phyloP scores from a whole-genome alignment of 2,113 vertebrate genomes.

The Erpornis zantholeuca region DNA sequence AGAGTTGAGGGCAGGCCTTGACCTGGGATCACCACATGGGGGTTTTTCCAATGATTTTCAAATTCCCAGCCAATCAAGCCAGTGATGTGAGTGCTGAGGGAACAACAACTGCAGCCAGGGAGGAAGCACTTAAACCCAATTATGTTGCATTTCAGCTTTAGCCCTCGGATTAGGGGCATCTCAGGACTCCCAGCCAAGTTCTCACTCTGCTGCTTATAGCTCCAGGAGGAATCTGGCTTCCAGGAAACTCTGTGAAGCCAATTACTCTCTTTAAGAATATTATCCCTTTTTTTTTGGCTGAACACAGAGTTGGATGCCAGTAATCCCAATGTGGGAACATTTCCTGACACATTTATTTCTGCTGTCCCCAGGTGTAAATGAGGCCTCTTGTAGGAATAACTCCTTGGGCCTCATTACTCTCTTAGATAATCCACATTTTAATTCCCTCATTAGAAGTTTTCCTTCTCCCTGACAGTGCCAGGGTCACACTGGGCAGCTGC shows the following conservation, averaged over 20 bases:
- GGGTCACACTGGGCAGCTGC: background rate
- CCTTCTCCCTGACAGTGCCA: background rate
- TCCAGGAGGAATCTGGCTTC: background rate
- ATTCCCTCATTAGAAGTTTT: background rate
- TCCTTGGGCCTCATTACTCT: background rate
- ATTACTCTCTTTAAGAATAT: slow-evolving; percentile 16
- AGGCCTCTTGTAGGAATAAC: background rate
- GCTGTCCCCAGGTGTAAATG: background rate
- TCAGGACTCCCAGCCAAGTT: slow-evolving; percentile 7
- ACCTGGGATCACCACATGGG: background rate
- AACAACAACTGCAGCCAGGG: background rate
- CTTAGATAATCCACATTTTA: background rate
- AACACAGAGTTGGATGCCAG: background rate
- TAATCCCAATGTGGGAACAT: background rate
- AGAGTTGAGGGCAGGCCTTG: background rate
- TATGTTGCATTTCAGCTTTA: background rate
- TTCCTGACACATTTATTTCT: background rate
- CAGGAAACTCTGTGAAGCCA: background rate
- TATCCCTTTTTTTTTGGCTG: background rate
- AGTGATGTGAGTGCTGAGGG: background rate
- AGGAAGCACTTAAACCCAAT: background rate
- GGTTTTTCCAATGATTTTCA: background rate
- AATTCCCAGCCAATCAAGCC: background rate
- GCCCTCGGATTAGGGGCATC: slow-evolving; percentile 19
- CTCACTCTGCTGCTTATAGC: background rate